These are phyloP conservation scores for Ambastaia sidthimunki DNA, from an alignment of 2,797 vertebrate genomes.

Conservation along the genomic window DNA sequence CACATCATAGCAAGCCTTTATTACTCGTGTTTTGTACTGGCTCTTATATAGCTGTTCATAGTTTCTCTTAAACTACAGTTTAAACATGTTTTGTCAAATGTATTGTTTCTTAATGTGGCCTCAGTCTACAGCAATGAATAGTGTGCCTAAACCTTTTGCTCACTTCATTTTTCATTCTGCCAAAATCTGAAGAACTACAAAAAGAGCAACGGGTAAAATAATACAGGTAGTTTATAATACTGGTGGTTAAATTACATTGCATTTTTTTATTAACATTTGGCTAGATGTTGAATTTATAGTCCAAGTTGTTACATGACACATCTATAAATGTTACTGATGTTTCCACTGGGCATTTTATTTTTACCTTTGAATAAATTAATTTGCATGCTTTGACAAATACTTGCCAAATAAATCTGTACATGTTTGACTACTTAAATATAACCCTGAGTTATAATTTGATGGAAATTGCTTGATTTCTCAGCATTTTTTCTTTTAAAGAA, in stretches of 20 bases:
- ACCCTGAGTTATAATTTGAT: not conserved
- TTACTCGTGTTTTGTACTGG: not conserved
- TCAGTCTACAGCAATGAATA: conserved; percentile 12
- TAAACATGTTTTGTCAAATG: not conserved
- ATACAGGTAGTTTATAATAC: conserved; percentile 1
- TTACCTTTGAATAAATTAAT: conserved; percentile 24
- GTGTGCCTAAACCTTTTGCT: conserved; percentile 27
- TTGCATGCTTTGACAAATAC: conserved; percentile 23
- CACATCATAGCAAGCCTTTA: not conserved
- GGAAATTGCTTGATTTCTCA: not conserved
- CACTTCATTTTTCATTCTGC: not conserved
- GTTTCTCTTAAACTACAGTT: not conserved
- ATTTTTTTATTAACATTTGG: not conserved
- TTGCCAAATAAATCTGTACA: conserved; percentile 35
- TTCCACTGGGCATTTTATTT: conserved; percentile 16
- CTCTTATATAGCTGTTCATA: not conserved
- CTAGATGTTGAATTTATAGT: conserved; percentile 6
- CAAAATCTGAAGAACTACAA: not conserved
- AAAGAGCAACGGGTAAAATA: not conserved
- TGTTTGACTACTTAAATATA: not conserved
- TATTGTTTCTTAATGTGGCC: conserved; percentile 1
- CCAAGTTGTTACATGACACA: not conserved
- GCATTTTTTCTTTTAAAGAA: not conserved
- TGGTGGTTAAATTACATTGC: not conserved
- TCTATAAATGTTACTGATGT: not conserved